Evolutionary conservation across 2,888 invertebrate species (phyloP), one percentile per base, ranked within the genome.

Genomic region (Idaea straminata): DNA sequence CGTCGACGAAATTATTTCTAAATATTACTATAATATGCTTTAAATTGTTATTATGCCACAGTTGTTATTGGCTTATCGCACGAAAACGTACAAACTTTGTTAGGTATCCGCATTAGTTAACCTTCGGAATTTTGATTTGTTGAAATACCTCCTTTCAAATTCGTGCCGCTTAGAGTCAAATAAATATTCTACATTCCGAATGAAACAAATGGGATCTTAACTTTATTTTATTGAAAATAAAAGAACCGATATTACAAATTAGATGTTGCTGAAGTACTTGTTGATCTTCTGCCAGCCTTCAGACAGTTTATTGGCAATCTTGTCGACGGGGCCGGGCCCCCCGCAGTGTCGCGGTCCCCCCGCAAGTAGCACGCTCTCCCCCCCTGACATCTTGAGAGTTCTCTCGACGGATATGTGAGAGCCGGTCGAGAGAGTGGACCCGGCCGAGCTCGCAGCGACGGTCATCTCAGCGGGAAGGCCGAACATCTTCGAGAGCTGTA

Each of bases 271-370:
- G 64, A 93, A 92, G 75, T 92, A 92, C 77, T 91, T 92, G 77
- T 91, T 92, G 67, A 93, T 74, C 73, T 91, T 93, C 77, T 92
- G 91, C 90, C 92, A 91, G 0, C 92, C 92, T 68, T 93, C 93
- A 0, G 87, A 79, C n/a, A 93, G 71, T 68, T 91, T 93, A 66
- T 65, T 89, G 34, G 92, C 82, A 15, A 93, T 93, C 69, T 89
- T 92, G 68, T 92, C 92, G 1, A 93, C 92, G 0, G 93, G 93
- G 0, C 92, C 92, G 0, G 92, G 91, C 0, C 91, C 91, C 0
- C 89, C 90, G 64, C 93, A 93, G 57, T 91, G 90, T 36, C 92
- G 79, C 0, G 89, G 87, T 0, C 86, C 83, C 7, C 91, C 92
- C 0, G 81, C 88, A 1, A 92, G 66, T 0, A 93, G 82, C 0